Evolutionary conservation across 2,888 invertebrate genomes (phyloP), one percentile per base, ranked within the genome.

Genomic region (Adineta ricciae): DNA sequence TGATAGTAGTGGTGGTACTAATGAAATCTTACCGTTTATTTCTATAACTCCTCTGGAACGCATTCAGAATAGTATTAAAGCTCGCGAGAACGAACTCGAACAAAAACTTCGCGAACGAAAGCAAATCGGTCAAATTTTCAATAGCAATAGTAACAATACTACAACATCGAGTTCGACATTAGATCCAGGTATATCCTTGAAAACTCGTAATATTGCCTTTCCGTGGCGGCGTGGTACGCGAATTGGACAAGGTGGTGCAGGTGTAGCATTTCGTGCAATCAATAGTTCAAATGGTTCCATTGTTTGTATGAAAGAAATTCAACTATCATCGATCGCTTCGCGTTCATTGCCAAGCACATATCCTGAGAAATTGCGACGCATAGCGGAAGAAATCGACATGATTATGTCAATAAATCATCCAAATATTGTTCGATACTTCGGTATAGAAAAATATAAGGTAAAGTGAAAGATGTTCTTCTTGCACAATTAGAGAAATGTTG

Each of bases 281-380:
- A 78, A 78, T 41, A 36, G 78, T 78, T 38, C 78, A 78, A 78
- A 38, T n/a, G 78, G 78, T 41, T 78, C 78, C 5, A 78, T 78
- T 78, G 78, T 78, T 9, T 78, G 78, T n/a, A 78, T 78, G 78
- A 78, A 78, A 78, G 78, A 78, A 41, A 78, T 78, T 36, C 78
- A 78, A 78, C 41, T 78, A 41, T 41, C 41, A 41, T 41, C 41
- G 0, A 78, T 78, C 24, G 78, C 78, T 24, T 78, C 78, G 8
- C 78, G 78, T 21, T 78, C 78, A 24, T 78, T 78, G 41, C 78
- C 78, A 41, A 78, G 24, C 41, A 78, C 78, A 21, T 78, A 78
- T 78, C 78, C 78, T 1, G 78, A 78, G 11, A 78, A 78, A 78
- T 78, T 78, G 14, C 24, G 78, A 41, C 78, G 78, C 14, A 78